Evolutionary conservation across 2,888 invertebrate species (phyloP).

Genomic region (Polydrusus pterygomalis): DNA sequence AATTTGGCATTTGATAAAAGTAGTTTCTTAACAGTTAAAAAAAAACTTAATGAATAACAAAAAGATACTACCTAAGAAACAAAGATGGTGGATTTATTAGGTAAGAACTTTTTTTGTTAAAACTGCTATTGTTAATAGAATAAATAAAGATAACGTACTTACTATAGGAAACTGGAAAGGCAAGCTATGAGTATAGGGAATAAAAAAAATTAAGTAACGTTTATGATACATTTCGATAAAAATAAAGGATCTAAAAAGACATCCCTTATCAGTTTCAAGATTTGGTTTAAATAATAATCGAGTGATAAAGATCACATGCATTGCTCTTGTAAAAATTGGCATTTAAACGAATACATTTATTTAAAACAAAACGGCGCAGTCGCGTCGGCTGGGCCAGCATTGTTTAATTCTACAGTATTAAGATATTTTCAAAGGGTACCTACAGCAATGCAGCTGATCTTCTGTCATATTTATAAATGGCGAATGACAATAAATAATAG

Average conservation of each 20-base stretch:
- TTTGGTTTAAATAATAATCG: not conserved
- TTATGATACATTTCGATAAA: constrained; percentile 2
- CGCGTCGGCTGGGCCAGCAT: no score
- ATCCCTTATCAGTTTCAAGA: not conserved
- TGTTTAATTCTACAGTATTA: no score
- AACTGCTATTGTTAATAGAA: not conserved
- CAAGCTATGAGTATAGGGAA: not conserved
- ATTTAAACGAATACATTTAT: not conserved
- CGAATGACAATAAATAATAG: constrained; percentile 18
- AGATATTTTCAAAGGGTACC: not conserved
- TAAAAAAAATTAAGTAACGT: constrained; percentile 14
- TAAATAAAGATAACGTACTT: not conserved
- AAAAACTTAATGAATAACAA: no score
- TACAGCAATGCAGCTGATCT: constrained; percentile 12
- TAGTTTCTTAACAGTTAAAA: not conserved
- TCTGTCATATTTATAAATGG: constrained; percentile 23
- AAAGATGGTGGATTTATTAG: not conserved
- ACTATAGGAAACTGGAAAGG: constrained; percentile 24
- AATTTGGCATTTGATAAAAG: not conserved
- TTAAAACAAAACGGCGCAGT: not conserved
- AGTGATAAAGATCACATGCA: no score
- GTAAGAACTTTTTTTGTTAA: no score
- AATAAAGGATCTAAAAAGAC: not conserved
- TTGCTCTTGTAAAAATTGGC: no score
- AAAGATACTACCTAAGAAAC: not conserved